Conservation (phyloP, 64 coral and sea anemone species). For the Montipora efflorescens region DNA sequence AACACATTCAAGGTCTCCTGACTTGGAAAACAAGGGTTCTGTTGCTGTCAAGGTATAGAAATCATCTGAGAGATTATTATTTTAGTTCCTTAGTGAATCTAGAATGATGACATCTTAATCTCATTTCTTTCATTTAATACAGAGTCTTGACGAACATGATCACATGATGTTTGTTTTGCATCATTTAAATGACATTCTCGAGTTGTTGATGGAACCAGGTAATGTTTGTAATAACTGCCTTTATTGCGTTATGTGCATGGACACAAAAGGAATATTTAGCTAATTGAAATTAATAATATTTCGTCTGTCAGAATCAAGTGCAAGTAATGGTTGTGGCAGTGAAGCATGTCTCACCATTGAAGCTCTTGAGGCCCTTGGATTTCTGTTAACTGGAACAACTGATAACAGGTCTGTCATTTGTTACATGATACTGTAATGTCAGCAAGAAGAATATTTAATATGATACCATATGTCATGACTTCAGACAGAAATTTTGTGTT, state of each 20-base stretch:
- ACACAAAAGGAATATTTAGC: not conserved
- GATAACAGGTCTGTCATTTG: slow-evolving; percentile 78
- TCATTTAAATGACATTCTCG: slow-evolving; percentile 98
- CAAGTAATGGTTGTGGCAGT: slow-evolving; percentile 57
- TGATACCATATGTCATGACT: too few relatives aligned
- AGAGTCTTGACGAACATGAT: slow-evolving; percentile 99
- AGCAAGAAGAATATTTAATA: too few relatives aligned
- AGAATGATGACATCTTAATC: not conserved
- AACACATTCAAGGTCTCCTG: slow-evolving; percentile 93
- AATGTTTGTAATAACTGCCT: not conserved
- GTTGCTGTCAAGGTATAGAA: slow-evolving; percentile 88
- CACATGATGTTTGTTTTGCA: slow-evolving; percentile 99
- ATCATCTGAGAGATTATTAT: not conserved
- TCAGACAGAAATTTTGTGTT: too few relatives aligned
- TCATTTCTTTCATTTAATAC: not conserved
- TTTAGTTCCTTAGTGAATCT: too few relatives aligned
- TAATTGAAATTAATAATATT: not conserved
- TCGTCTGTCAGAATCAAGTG: slow-evolving; percentile 77
- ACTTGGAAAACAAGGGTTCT: slow-evolving; percentile 93
- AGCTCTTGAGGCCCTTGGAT: slow-evolving; percentile 94
- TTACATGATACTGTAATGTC: too few relatives aligned
- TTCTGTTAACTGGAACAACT: slow-evolving; percentile 82
- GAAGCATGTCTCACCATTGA: slow-evolving; percentile 89
- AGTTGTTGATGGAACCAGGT: slow-evolving; percentile 97
- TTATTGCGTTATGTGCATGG: not conserved